Evolutionary conservation across 2,888 invertebrate species (phyloP).

Genomic region (Papilio demoleus): DNA sequence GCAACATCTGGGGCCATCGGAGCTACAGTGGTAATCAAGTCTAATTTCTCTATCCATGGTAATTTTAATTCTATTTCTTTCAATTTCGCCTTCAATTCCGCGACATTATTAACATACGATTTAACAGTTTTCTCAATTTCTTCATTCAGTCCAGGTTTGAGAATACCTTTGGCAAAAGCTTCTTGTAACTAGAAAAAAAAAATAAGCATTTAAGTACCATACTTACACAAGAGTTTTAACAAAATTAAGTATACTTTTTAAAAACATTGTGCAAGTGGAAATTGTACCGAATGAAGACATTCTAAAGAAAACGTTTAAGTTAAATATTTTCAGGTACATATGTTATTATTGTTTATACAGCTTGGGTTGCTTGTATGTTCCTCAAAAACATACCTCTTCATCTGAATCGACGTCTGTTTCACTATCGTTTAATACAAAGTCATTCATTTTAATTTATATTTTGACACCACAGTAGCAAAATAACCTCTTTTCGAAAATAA

Average conservation of each 20-base stretch:
- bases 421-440: constrained; percentile 75
- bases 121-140: constrained; percentile 84
- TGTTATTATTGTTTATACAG: background rate
- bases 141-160: constrained; percentile 94
- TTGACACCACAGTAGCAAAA: constrained; percentile 13
- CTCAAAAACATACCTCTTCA: constrained; percentile 75
- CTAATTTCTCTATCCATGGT: constrained; percentile 94
- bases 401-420: constrained; percentile 83
- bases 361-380: background rate
- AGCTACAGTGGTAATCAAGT: constrained; percentile 89
- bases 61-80: constrained; percentile 88
- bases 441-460: constrained; percentile 59
- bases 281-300: background rate
- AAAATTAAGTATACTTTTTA: background rate
- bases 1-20: constrained; percentile 93
- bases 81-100: constrained; percentile 87
- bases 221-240: no score
- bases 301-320: background rate
- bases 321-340: background rate
- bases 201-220: background rate
- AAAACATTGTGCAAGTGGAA: background rate
- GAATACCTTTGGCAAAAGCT: constrained; percentile 92
- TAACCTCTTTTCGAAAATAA: constrained; percentile 40
- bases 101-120: constrained; percentile 88
- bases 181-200: constrained; percentile 89